Percentiles rank a stretch among this genome's conserved stretches.
These are phyloP conservation scores for Craterocephalus amniculus DNA, from an alignment of 2,797 vertebrate genomes.

Conservation along the genomic window DNA sequence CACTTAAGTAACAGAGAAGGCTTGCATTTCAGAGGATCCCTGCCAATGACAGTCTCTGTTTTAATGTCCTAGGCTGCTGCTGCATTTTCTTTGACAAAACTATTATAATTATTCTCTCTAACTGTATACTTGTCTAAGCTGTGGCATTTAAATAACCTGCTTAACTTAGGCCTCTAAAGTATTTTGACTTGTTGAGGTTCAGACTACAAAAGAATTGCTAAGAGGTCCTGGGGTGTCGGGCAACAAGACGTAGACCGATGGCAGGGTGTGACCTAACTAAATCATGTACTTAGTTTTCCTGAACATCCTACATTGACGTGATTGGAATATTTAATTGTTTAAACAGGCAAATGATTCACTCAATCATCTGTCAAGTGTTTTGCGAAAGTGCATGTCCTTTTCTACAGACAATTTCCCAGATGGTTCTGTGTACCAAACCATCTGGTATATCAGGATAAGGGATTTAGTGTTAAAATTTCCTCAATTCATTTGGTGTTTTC, in stretches of 20 bases:
- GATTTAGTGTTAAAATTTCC: constrained; percentile 16
- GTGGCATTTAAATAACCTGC: background rate
- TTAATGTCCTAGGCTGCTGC: constrained; percentile 54
- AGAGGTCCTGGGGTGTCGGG: background rate
- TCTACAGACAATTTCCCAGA: constrained; percentile 13
- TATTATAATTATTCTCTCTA: constrained; percentile 37
- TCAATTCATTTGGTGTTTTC: background rate
- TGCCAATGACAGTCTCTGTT: constrained; percentile 67
- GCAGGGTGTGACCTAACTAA: background rate
- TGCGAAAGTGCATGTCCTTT: constrained; percentile 16
- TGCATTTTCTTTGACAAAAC: constrained; percentile 36
- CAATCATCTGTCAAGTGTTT: background rate
- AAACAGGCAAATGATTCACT: background rate
- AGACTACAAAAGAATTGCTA: background rate
- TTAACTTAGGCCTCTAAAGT: background rate
- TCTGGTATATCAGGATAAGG: constrained; percentile 11
- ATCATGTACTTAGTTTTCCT: background rate
- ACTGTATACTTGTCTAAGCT: constrained; percentile 26
- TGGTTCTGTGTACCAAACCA: constrained; percentile 14
- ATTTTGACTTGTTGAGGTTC: background rate
- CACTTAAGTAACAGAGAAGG: constrained; percentile 55
- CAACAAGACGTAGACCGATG: background rate
- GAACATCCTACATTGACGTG: background rate
- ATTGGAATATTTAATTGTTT: background rate
- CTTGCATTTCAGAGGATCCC: constrained; percentile 62